These are phyloP conservation scores for Noctilio leporinus DNA, from an alignment of 2,113 vertebrate genomes.

Conservation along the genomic window DNA sequence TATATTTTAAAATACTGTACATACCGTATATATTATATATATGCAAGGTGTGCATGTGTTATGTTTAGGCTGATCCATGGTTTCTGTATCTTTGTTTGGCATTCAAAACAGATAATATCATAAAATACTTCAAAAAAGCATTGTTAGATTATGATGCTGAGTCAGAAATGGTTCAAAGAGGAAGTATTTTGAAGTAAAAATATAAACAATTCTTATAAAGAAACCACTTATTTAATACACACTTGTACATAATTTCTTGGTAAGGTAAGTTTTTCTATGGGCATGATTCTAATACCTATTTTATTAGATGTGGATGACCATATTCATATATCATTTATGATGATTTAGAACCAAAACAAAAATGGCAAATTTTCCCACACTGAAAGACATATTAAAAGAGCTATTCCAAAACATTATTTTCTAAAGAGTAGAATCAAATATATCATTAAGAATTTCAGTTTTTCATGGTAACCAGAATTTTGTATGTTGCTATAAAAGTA, in stretches of 20 bases:
- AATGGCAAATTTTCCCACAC: not conserved
- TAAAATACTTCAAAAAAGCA: not conserved
- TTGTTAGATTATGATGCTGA: not conserved
- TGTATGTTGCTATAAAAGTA: not conserved
- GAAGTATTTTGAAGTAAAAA: constrained; percentile 30
- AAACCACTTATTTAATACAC: constrained; percentile 8
- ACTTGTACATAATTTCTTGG: not conserved
- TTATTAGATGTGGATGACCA: not conserved
- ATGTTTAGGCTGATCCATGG: not conserved
- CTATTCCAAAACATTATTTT: not conserved
- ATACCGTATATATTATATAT: not conserved
- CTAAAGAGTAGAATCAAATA: not conserved
- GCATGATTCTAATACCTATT: not conserved
- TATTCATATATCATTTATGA: not conserved
- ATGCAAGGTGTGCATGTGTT: not conserved
- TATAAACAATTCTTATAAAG: not conserved
- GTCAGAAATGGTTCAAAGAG: constrained; percentile 7
- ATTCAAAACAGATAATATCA: not conserved
- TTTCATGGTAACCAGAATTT: not conserved
- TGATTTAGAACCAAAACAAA: constrained; percentile 33
- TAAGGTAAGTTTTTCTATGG: constrained; percentile 13
- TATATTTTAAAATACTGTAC: not conserved
- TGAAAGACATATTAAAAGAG: not conserved
- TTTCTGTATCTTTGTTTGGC: not conserved
- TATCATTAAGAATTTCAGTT: not conserved